phyloP scores from a whole-genome alignment of 2,797 vertebrate genomes.

The Eutrigla gurnardus region DNA sequence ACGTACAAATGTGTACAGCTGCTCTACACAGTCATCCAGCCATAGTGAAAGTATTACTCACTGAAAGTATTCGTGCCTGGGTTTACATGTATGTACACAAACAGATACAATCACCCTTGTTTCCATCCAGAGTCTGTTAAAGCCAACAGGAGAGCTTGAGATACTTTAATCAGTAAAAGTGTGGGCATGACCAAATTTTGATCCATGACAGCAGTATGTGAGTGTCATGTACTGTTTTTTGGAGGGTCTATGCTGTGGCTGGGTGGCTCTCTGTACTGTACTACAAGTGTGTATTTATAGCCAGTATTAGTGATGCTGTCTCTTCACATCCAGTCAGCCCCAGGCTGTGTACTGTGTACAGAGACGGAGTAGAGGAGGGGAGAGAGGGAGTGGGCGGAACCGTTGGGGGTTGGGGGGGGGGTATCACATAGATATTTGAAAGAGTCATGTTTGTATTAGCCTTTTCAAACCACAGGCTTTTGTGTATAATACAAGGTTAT shows the following conservation, averaged over 20 bases:
- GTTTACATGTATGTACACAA: background rate
- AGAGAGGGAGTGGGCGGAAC: constrained; percentile 19
- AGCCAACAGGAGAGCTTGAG: background rate
- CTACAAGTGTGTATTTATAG: constrained; percentile 81
- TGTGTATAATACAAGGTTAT: constrained; percentile 20
- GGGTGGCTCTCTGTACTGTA: constrained; percentile 71
- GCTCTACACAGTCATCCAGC: constrained; percentile 36
- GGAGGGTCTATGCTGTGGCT: constrained; percentile 50
- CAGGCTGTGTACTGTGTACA: constrained; percentile 67
- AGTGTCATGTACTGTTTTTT: constrained; percentile 26
- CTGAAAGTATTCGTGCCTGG: background rate
- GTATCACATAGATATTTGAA: constrained; percentile 18
- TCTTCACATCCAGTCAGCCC: constrained; percentile 80
- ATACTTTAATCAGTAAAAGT: constrained; percentile 3
- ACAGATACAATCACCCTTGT: background rate
- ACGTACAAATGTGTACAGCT: constrained; percentile 44
- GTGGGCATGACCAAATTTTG: constrained; percentile 5
- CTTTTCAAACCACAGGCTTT: constrained; percentile 39
- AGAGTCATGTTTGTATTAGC: constrained; percentile 45
- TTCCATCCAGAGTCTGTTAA: background rate
- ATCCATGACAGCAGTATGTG: constrained; percentile 29
- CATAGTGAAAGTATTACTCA: background rate
- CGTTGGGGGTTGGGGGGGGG: background rate
- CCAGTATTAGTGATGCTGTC: constrained; percentile 81
- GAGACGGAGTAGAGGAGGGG: constrained; percentile 58